Evolutionary conservation across 2,113 vertebrate species (phyloP).

Genomic region (Indicator maculatus): DNA sequence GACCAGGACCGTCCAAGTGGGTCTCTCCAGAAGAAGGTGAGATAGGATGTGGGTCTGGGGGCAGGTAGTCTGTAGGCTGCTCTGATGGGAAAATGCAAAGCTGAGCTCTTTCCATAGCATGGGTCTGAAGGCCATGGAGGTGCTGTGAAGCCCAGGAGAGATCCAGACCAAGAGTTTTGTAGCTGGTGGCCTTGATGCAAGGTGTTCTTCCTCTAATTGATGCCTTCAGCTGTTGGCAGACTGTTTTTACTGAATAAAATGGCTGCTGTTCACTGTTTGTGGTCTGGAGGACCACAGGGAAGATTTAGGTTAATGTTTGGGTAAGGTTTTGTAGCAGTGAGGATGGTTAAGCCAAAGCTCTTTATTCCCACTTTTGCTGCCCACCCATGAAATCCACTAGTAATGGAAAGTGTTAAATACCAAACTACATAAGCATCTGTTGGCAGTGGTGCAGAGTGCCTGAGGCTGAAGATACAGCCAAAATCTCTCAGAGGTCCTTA

Average conservation of each 20-base stretch:
- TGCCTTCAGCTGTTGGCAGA: neutral
- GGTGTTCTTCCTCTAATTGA: neutral
- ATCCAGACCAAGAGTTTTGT: neutral
- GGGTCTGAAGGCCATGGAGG: neutral
- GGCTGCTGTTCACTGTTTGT: neutral
- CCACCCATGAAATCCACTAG: neutral
- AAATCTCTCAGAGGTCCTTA: neutral
- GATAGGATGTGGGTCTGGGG: neutral
- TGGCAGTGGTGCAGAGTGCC: fast-evolving
- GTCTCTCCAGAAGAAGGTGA: neutral
- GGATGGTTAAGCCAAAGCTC: neutral
- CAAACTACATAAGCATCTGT: neutral
- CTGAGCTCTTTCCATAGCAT: neutral
- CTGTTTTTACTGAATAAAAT: neutral
- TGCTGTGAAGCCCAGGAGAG: neutral
- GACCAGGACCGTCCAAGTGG: neutral
- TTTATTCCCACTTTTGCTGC: neutral
- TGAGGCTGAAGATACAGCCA: neutral
- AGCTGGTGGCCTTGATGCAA: neutral
- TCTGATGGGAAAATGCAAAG: neutral
- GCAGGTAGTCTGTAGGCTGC: neutral
- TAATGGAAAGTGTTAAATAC: neutral
- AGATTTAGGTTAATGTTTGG: neutral
- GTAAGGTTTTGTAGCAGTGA: neutral
- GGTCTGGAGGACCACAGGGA: neutral